Evolutionary conservation across 2,113 vertebrate species (phyloP).

Genomic region (Vicugna pacos): DNA sequence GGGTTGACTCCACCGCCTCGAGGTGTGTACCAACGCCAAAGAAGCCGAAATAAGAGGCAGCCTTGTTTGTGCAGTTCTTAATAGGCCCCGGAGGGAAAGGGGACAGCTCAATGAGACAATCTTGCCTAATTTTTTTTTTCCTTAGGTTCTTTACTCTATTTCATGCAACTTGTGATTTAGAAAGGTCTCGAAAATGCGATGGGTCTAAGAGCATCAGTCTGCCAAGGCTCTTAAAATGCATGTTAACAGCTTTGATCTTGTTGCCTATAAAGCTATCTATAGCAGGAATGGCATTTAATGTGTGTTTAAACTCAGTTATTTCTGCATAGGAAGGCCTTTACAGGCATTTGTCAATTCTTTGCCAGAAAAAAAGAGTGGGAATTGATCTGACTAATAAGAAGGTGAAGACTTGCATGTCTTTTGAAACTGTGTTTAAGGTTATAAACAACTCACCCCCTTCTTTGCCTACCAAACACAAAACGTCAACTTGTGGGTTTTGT

Average conservation of each 20-base stretch:
- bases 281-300: not conserved
- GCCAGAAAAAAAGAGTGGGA: not conserved
- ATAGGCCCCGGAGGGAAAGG: constrained; percentile 83
- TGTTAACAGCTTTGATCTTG: not conserved
- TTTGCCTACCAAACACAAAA: constrained; percentile 58
- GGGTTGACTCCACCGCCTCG: not conserved
- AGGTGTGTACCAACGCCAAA: constrained; percentile 41
- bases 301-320: constrained; percentile 43
- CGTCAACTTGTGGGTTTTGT: not conserved
- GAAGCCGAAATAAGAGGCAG: constrained; percentile 67
- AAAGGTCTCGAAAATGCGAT: constrained; percentile 46
- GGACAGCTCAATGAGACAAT: constrained; percentile 67
- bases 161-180: constrained; percentile 34
- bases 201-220: not conserved
- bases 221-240: not conserved
- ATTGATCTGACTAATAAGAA: constrained; percentile 30
- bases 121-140: not conserved
- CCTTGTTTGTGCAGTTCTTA: constrained; percentile 85
- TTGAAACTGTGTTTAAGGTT: constrained; percentile 50
- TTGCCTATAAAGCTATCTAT: not conserved
- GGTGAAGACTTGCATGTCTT: constrained; percentile 53
- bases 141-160: constrained; percentile 70
- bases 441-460: not conserved
- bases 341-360: constrained; percentile 24
- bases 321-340: not conserved